Base-by-base conservation (phyloP, 2,888 invertebrate genomes). In the Allygus modestus region DNA sequence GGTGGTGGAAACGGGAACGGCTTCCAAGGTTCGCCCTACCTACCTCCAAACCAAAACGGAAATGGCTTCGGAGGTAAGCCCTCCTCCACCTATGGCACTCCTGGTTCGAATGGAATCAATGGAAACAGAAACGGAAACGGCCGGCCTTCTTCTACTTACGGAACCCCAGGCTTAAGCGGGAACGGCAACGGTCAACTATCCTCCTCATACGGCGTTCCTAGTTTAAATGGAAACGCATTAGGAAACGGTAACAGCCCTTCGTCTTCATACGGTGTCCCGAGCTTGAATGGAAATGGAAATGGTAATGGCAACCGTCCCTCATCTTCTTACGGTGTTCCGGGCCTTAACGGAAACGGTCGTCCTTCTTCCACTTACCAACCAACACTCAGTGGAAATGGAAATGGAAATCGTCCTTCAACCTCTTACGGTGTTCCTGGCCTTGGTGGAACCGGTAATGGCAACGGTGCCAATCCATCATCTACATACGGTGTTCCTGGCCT, bases 291-390 rank as follows among this genome's bases (percentile, higher is more conserved):
- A 43, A 82, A 77, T 15, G 85, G 81, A 61, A 77, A 75, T 75
- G 84, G 84, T 20, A 54, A 54, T 11, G 54, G 54, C 23, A 23
- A 9, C 23, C 54, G 20, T 23, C 75, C 77, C 20, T 77, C 85
- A 20, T 85, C 84, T 31, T 71, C 84, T 37, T 86, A 87, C 58
- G 86, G 86, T 15, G 85, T 85, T 65, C 87, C 87, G 65, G 81
- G 83, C 33, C 33, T 33, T 11, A 69, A 73, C 33, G 84, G 84
- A 65, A 65, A 65, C 23, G 82, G 82, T 5, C 84, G 75, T 5
- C 43, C 81, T n/a, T 46, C 20, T 54, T 11, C 23, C 15, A 23
- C 1, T 54, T n/a, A 4, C 2, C 20, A 23, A 15, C 46, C 46
- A 54, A 23, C 20, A 23, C 2, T 37, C 1, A 15, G 23, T 54